Evolutionary conservation across 2,888 invertebrate species (phyloP).

Genomic region (Isoperla grammatica): DNA sequence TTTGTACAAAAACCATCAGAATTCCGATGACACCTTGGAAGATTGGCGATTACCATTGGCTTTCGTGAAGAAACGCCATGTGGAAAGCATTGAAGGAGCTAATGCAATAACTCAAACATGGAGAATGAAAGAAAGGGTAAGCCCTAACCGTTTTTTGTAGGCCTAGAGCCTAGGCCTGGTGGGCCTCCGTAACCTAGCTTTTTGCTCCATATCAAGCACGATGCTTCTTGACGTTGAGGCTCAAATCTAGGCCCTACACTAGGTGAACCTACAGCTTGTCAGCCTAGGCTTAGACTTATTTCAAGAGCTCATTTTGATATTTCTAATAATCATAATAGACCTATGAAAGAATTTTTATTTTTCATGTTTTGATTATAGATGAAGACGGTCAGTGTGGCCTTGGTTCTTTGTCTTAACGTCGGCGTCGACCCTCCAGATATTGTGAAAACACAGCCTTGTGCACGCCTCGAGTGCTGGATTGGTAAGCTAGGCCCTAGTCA

Average conservation of each 20-base stretch:
- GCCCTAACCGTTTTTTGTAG: slow-evolving; percentile 31
- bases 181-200: slow-evolving; percentile 6
- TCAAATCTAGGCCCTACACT: not conserved
- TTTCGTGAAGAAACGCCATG: slow-evolving; percentile 68
- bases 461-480: slow-evolving; percentile 95
- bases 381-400: slow-evolving; percentile 98
- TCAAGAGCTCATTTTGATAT: too few species aligned
- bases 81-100: slow-evolving; percentile 63
- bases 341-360: too few species aligned
- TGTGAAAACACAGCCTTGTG: slow-evolving; percentile 94
- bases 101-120: slow-evolving; percentile 69
- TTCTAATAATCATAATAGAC: too few species aligned
- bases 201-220: slow-evolving; percentile 15
- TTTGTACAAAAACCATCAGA: slow-evolving; percentile 9
- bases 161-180: slow-evolving; percentile 20
- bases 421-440: slow-evolving; percentile 99
- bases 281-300: too few species aligned
- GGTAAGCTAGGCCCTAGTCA: too few species aligned
- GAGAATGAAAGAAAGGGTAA: slow-evolving; percentile 88
- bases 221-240: too few species aligned
- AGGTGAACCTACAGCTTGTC: too few species aligned
- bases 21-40: slow-evolving; percentile 42
- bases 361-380: too few species aligned
- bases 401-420: slow-evolving; percentile 95
- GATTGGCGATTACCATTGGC: slow-evolving; percentile 67